phyloP scores from a whole-genome alignment of 2,888 invertebrate species.

The Anthophora plumipes region DNA sequence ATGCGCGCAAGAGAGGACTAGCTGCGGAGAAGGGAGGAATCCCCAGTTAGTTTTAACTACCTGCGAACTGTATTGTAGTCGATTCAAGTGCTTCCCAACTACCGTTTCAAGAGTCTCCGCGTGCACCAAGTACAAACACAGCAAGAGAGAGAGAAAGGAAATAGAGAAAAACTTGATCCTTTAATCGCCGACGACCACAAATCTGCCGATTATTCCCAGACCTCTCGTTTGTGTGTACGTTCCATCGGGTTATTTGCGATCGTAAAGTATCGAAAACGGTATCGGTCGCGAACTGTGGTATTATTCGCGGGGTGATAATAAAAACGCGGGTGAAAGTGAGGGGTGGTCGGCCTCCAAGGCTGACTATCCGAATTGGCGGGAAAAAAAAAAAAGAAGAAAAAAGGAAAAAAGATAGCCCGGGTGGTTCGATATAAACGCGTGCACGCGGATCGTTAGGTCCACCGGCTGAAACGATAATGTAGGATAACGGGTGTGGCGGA shows the following conservation, averaged over 20 bases:
- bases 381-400: not conserved
- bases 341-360: constrained; percentile 29
- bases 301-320: constrained; percentile 28
- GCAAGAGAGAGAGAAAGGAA: not conserved
- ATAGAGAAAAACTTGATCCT: constrained; percentile 3
- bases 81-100: constrained; percentile 47
- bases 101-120: constrained; percentile 26
- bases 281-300: constrained; percentile 17
- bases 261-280: constrained; percentile 33
- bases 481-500: constrained; percentile 63
- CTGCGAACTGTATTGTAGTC: constrained; percentile 49
- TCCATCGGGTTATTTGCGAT: constrained; percentile 2
- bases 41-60: constrained; percentile 58
- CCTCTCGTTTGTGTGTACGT: not conserved
- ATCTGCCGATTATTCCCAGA: constrained; percentile 28
- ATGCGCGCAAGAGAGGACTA: constrained; percentile 27
- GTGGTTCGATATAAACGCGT: constrained; percentile 38
- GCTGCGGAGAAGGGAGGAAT: constrained; percentile 21
- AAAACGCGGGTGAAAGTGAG: constrained; percentile 40
- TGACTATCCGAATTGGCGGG: constrained; percentile 35
- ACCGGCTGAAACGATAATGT: constrained; percentile 53
- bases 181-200: constrained; percentile 40
- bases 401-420: not conserved
- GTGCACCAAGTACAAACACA: too few relatives aligned
- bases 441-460: constrained; percentile 57